A percentile compares a stretch with the other conserved stretches of the same genome.
phyloP scores from a whole-genome alignment of 2,888 invertebrate genomes.

The Aphrophora alni region DNA sequence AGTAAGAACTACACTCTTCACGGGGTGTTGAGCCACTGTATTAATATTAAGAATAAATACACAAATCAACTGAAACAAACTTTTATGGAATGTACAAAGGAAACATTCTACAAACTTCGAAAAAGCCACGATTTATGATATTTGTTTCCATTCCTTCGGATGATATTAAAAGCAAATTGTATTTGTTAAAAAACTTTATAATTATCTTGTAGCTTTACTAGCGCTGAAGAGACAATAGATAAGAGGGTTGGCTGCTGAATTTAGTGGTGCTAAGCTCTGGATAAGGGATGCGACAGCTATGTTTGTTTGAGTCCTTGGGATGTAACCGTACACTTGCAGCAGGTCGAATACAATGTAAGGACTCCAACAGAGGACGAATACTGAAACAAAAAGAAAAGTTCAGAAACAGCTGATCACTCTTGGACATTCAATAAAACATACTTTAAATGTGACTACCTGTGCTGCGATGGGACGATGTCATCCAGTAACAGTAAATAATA shows the following conservation, averaged over 20 bases:
- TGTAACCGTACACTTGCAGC: slow-evolving; percentile 85
- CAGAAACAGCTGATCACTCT: neutral
- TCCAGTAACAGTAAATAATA: too few species aligned
- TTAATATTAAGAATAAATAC: too few species aligned
- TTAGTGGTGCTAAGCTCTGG: slow-evolving; percentile 89
- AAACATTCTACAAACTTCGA: neutral
- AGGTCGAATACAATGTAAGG: slow-evolving; percentile 93
- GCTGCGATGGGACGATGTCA: neutral
- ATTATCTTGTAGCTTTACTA: slow-evolving; percentile 41
- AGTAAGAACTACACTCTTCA: too few species aligned
- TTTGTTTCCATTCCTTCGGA: neutral
- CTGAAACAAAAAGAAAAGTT: slow-evolving; percentile 60
- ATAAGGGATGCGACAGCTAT: slow-evolving; percentile 88
- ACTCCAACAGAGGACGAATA: slow-evolving; percentile 94
- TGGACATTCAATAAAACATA: neutral
- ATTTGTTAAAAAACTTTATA: neutral
- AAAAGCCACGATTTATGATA: neutral
- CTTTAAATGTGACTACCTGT: neutral
- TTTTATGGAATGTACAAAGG: neutral
- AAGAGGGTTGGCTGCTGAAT: slow-evolving; percentile 93
- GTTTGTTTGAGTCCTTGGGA: slow-evolving; percentile 79
- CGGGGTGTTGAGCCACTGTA: too few species aligned
- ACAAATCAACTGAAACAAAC: too few species aligned
- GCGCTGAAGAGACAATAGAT: slow-evolving; percentile 85
- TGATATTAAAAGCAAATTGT: neutral